phyloP scores from a whole-genome alignment of 2,888 invertebrate species.

The Chromoteleia sp. region DNA sequence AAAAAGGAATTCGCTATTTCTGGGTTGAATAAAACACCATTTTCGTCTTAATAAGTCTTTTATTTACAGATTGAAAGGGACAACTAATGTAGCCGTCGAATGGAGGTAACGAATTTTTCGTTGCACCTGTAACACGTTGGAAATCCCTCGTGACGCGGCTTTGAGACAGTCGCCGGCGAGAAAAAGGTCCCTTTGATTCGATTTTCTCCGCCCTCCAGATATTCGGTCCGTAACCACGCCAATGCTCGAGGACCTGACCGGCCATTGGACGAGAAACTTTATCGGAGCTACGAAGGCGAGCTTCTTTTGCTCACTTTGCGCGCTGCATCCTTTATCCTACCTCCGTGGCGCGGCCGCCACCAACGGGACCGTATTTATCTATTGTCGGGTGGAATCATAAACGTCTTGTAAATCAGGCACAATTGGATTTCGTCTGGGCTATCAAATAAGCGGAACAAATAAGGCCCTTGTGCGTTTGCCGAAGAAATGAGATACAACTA shows the following conservation, averaged over 20 bases:
- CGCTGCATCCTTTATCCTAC: conserved; percentile 55
- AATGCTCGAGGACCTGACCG: conserved; percentile 58
- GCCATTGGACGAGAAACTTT: conserved; percentile 70
- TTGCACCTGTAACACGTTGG: conserved; percentile 46
- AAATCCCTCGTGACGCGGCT: conserved; percentile 30
- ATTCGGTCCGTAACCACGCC: conserved; percentile 64
- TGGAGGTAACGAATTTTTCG: conserved; percentile 32
- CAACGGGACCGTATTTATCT: conserved; percentile 59
- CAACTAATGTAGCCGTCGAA: conserved; percentile 17
- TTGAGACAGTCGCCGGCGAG: conserved; percentile 51
- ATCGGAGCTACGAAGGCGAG: conserved; percentile 56
- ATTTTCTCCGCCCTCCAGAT: conserved; percentile 69
- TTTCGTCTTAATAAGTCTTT: conserved; percentile 21
- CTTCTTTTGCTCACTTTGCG: conserved; percentile 57
- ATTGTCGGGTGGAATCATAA: conserved; percentile 64
- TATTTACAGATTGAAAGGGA: conserved; percentile 36
- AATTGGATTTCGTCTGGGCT: conserved; percentile 60
- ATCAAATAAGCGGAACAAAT: conserved; percentile 65
- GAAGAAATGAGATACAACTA: conserved; percentile 58
- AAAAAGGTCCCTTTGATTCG: conserved; percentile 67
- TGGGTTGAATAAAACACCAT: conserved; percentile 25
- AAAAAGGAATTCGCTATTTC: neutral
- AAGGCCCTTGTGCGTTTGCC: conserved; percentile 32
- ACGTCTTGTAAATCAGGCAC: conserved; percentile 69
- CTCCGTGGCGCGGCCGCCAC: conserved; percentile 37